phyloP scores from a whole-genome alignment of 2,888 invertebrate genomes.

The Elgonia sp. region DNA sequence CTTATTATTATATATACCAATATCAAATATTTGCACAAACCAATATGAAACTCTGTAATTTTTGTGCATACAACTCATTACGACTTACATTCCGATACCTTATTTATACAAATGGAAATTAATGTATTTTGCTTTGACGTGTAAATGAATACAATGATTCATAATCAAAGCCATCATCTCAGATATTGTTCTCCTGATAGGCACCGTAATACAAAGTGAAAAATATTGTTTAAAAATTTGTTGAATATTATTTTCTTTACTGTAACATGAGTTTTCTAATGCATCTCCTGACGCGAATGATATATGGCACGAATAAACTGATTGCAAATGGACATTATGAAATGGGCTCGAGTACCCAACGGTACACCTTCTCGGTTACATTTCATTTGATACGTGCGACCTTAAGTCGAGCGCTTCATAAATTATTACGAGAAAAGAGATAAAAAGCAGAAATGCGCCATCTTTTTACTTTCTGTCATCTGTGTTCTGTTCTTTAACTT shows the following conservation, averaged over 20 bases:
- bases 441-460: slow-evolving; percentile 57
- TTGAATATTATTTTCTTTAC: slow-evolving; percentile 34
- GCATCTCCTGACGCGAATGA: slow-evolving; percentile 27
- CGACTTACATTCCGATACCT: neutral
- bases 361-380: slow-evolving; percentile 43
- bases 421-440: slow-evolving; percentile 64
- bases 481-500: slow-evolving; percentile 27
- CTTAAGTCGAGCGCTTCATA: slow-evolving; percentile 65
- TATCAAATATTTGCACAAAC: neutral
- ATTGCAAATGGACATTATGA: slow-evolving; percentile 58
- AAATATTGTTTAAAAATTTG: slow-evolving; percentile 22
- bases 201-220: neutral
- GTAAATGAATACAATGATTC: slow-evolving; percentile 9
- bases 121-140: slow-evolving; percentile 13
- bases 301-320: slow-evolving; percentile 33
- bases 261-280: slow-evolving; percentile 31
- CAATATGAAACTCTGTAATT: neutral
- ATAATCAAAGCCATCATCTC: neutral
- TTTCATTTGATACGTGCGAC: slow-evolving; percentile 67
- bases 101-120: slow-evolving; percentile 31
- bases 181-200: neutral
- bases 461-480: slow-evolving; percentile 43
- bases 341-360: slow-evolving; percentile 31
- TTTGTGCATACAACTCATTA: neutral
- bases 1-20: neutral